phyloP scores from a whole-genome alignment of 1,140 invertebrate genomes.

The Drosophila rhopaloa region DNA sequence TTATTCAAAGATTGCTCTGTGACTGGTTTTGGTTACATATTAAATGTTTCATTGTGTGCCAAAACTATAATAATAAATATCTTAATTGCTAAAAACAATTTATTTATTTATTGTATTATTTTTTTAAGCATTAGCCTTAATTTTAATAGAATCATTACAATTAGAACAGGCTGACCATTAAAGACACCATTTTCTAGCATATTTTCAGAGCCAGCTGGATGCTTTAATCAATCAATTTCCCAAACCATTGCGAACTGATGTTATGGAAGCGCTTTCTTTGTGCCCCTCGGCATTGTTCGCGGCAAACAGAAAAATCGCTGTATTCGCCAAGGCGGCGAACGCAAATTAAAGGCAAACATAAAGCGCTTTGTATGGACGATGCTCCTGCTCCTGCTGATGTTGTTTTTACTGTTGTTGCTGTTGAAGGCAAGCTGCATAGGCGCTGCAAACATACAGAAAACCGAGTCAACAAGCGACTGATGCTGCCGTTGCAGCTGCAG shows the following conservation, averaged over 20 bases:
- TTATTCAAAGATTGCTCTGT: not conserved
- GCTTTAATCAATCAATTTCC: conserved; percentile 30
- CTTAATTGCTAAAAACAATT: not conserved
- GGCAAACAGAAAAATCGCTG: conserved; percentile 57
- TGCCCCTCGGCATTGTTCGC: conserved; percentile 39
- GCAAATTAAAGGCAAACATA: conserved; percentile 79
- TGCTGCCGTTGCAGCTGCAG: conserved; percentile 31
- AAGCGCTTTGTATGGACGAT: conserved; percentile 29
- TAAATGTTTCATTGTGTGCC: not conserved
- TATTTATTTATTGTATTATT: too few species aligned
- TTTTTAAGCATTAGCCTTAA: too few species aligned
- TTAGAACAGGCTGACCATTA: too few species aligned
- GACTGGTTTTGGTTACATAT: not conserved
- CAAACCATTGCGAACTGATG: conserved; percentile 19
- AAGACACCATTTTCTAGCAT: not conserved
- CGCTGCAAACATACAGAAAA: conserved; percentile 60
- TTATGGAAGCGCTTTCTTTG: conserved; percentile 20
- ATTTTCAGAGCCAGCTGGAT: not conserved
- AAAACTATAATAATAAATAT: too few species aligned
- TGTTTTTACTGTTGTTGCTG: conserved; percentile 32
- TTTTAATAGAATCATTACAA: too few species aligned
- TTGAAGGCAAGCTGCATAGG: conserved; percentile 59
- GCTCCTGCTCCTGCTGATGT: conserved; percentile 14
- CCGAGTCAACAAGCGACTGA: conserved; percentile 59
- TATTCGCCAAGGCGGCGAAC: conserved; percentile 64